Base-by-base conservation (phyloP, 1,140 invertebrate species). In the Drusus annulatus region DNA sequence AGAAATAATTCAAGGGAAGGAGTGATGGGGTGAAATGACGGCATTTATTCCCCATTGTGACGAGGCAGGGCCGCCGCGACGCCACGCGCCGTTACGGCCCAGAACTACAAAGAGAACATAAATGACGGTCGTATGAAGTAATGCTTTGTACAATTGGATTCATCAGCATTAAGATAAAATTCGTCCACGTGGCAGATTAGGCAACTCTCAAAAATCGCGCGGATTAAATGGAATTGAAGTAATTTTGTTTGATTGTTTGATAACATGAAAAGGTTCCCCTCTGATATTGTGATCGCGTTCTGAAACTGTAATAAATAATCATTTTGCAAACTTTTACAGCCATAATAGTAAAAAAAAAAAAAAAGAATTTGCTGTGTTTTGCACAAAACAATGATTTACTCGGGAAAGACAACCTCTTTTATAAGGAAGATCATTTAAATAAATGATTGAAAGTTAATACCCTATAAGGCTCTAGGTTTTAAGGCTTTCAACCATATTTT, bases 1-100 rank as follows among this genome's bases (percentile, higher is more conserved):
- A 45, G 58, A 56, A 56, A 79, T 79, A 60, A 75, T 76, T 80
- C 78, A 15, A 21, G 71, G 62, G 62, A 52, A 36, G 31, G 25
- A 73, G 62, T 80, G 75, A 76, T 76, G 76, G 65, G 56, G 69
- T 23, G 65, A 81, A 81, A 81, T 81, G 76, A 81, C 76, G 54
- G 80, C 80, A 81, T 81, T 81, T 81, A 81, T 78, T 81, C 45
- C 54, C 28, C 76, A 81, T 81, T 81, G 76, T 81, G 69, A 56
- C 51, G 28, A 36, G 19, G 65, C 51, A 25, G 76, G 56, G 68
- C 68, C 52, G 80, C 21, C 63, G 74, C 45, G n/a, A 60, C 50
- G 63, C 63, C 63, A 45, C 52, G 21, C 54, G 80, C 68, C 65
- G 78, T 81, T 81, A 81, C n/a, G 45, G 31, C 50, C 45, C n/a